These are phyloP conservation scores for Zaprionus africanus DNA, from an alignment of 1,140 invertebrate genomes.

Conservation along the genomic window DNA sequence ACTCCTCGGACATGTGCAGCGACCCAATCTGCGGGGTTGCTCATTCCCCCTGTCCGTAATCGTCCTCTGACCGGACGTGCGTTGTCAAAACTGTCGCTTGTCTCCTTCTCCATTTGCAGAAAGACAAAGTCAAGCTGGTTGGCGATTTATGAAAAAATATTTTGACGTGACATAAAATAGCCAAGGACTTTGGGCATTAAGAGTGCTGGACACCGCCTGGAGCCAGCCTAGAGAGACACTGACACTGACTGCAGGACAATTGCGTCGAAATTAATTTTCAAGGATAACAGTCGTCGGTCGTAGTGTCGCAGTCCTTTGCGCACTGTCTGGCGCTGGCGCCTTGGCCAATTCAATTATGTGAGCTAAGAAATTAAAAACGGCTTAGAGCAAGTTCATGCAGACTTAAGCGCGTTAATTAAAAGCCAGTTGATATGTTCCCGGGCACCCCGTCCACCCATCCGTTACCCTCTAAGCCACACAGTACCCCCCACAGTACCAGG, in stretches of 20 bases:
- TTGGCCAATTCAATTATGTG: conserved; percentile 76
- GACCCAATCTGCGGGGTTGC: background rate
- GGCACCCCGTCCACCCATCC: background rate
- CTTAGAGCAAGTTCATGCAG: conserved; percentile 76
- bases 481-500: conserved; percentile 26
- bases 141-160: conserved; percentile 73
- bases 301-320: conserved; percentile 39
- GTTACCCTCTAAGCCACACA: conserved; percentile 2
- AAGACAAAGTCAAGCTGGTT: conserved; percentile 59
- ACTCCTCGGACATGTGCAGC: background rate
- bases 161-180: conserved; percentile 67
- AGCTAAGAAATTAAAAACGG: conserved; percentile 77
- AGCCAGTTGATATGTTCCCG: conserved; percentile 51
- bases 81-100: conserved; percentile 76
- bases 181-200: conserved; percentile 57
- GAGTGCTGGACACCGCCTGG: conserved; percentile 1
- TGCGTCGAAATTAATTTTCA: conserved; percentile 81
- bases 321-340: conserved; percentile 37
- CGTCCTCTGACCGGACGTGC: conserved; percentile 54
- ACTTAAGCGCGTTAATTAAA: conserved; percentile 79
- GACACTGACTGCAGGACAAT: conserved; percentile 58
- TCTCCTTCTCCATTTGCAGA: conserved; percentile 20
- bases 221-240: conserved; percentile 26
- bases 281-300: conserved; percentile 64
- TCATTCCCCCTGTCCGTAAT: background rate